Evolutionary conservation across 2,888 invertebrate genomes (phyloP).

Genomic region (Netelia inedita): DNA sequence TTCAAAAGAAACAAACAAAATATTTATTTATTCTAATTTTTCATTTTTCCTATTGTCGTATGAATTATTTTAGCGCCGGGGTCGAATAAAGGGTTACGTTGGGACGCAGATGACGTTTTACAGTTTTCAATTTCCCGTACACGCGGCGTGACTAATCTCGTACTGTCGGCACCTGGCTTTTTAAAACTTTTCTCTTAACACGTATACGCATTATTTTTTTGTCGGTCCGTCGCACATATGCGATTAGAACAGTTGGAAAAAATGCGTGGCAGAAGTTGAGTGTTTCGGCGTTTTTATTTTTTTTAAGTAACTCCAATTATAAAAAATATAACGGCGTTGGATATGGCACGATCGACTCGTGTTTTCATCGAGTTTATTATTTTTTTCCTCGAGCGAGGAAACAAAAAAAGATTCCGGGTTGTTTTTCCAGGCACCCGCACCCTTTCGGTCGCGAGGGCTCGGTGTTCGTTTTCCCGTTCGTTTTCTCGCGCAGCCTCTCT

Average conservation of each 20-base stretch:
- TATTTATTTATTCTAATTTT: no score
- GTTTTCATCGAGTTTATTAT: slow-evolving; percentile 33
- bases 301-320: slow-evolving; percentile 36
- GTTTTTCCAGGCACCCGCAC: slow-evolving; percentile 54
- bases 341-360: slow-evolving; percentile 26
- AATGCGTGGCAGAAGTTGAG: slow-evolving; percentile 62
- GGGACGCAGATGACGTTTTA: slow-evolving; percentile 80
- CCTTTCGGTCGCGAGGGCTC: slow-evolving; percentile 44
- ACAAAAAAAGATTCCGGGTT: slow-evolving; percentile 29
- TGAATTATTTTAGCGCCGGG: background rate
- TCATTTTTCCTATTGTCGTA: background rate
- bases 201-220: slow-evolving; percentile 51
- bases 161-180: slow-evolving; percentile 79
- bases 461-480: slow-evolving; percentile 48
- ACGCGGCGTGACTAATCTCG: slow-evolving; percentile 80
- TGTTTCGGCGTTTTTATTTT: slow-evolving; percentile 43
- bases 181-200: slow-evolving; percentile 14
- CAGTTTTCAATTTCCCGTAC: slow-evolving; percentile 82
- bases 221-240: slow-evolving; percentile 38
- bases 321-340: background rate
- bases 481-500: slow-evolving; percentile 6
- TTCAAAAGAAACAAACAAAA: no score
- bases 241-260: slow-evolving; percentile 20
- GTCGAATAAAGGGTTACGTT: slow-evolving; percentile 78
- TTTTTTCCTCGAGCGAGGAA: slow-evolving; percentile 2